Conservation (phyloP, 2,797 vertebrate genomes). For the Pangasius macronema region DNA sequence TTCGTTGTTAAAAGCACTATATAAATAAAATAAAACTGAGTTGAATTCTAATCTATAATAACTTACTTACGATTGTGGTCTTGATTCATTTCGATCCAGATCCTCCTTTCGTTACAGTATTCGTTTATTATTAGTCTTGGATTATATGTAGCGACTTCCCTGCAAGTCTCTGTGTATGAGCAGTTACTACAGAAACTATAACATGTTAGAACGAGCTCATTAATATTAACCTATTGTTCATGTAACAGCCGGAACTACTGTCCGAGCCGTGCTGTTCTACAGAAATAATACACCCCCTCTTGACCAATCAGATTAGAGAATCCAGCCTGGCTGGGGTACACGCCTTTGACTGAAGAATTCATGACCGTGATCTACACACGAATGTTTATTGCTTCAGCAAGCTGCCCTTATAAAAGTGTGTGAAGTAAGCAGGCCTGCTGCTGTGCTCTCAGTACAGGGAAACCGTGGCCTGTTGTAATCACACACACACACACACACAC, state of each 20-base stretch:
- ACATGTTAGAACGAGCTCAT: not conserved
- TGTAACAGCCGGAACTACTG: not conserved
- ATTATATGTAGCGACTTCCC: not conserved
- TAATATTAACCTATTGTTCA: not conserved
- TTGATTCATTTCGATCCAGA: not conserved
- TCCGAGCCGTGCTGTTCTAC: not conserved
- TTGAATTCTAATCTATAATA: too few relatives aligned
- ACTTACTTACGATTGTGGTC: not conserved
- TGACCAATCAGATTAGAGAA: not conserved
- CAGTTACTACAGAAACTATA: not conserved
- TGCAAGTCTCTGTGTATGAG: not conserved
- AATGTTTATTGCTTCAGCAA: not conserved
- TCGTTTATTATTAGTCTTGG: not conserved
- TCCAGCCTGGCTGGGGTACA: too few relatives aligned
- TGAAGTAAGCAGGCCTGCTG: not conserved
- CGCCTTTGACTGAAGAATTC: not conserved
- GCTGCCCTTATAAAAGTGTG: not conserved
- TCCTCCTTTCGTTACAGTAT: not conserved
- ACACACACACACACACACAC: not conserved
- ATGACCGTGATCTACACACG: not conserved
- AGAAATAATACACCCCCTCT: not conserved
- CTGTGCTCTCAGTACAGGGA: not conserved
- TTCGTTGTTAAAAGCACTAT: too few relatives aligned
- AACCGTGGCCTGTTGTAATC: not conserved
- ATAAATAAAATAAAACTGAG: too few relatives aligned